Base-by-base conservation (phyloP, 2,113 vertebrate species). In the Sylvilagus bachmani region DNA sequence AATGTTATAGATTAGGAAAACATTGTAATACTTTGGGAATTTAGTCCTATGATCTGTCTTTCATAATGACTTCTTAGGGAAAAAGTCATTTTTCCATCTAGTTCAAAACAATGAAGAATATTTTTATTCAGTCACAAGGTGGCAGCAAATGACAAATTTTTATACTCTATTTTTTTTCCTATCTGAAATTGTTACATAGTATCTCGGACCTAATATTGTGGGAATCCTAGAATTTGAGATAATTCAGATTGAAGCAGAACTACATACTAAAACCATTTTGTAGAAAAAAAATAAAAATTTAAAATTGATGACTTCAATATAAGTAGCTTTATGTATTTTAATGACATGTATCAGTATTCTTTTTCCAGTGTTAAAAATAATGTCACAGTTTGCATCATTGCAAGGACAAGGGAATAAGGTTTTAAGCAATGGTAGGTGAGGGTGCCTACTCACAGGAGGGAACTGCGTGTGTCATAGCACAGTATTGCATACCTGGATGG, bases 101-200 rank as follows among this genome's bases (percentile, higher is more conserved):
- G 70, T 82, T 16, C 1, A 93, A 83, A 62, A 84, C 3, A 24
- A 24, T 85, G 33, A 90, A 78, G 55, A 90, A 49, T 86, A 77
- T 93, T 87, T 96, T 95, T 89, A 44, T 2, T 93, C n/a, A 33
- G 82, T 90, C 97, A 97, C 97, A 94, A 97, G 97, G 95, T 96
- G 97, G 97, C 97, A 96, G 96, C 94, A 97, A 70, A 92, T 85
- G 4, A 91, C 83, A 95, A 44, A 25, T 73, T 95, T 96, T 93
- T 53, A 58, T 91, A 67, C 66, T 81, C 11, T 70, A 8, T 33
- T 80, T 64, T 83, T 83, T 82, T 27, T 16, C 4, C 53, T 86
- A 19, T 58, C 55, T 94, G 36, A 94, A 49, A 44, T 91, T 64
- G 62, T 62, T 66, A 94, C 66, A 61, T 86, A 44, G 93, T 88